Evolutionary conservation across 1,140 invertebrate species (phyloP), one percentile per base, ranked within the genome.

Genomic region (Dryas iulia): DNA sequence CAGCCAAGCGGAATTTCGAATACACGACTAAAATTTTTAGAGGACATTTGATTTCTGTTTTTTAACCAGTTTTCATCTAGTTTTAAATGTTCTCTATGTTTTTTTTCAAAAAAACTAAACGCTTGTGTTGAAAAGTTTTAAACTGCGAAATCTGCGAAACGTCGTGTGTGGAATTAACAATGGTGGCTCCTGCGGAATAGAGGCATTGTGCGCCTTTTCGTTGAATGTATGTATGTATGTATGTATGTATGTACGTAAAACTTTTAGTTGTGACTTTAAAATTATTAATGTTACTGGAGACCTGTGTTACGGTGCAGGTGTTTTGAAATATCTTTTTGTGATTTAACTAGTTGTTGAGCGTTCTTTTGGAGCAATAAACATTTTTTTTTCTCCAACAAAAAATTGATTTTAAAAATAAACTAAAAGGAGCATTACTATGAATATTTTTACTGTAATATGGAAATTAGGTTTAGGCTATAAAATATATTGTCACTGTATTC

Each of bases 1-100:
- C 67, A 56, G 56, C 28, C 69, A 59, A 23, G 57, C 56, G 56
- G 39, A 63, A 30, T 70, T 53, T 59, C 12, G 30, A 47, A 69
- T 57, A 53, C 23, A 2, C n/a, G 23, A 26, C 10, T 39, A 60
- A 39, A 33, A 31, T 59, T 63, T 63, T 69, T 52, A 59, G 35
- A 59, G 67, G 54, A 69, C 39, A 69, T 69, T 69, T 64, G 60
- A 69, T 63, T 70, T 70, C 59, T 70, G 59, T 65, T 70, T 62
- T 62, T 63, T 24, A 56, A 56, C 62, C 31, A 47, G 66, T 62
- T 62, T 47, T 35, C 31, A 26, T 59, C 47, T 31, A 59, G 57
- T 70, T 64, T 59, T 59, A 47, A 47, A 47, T 21, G 18, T 14
- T 12, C 0, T 25, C 31, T n/a, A n/a, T 59, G 62, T 59, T 31